A percentile compares a stretch with the other conserved stretches of the same genome.
Conservation (phyloP, 92 coral and sea anemone species). For the Desmophyllum pertusum region DNA sequence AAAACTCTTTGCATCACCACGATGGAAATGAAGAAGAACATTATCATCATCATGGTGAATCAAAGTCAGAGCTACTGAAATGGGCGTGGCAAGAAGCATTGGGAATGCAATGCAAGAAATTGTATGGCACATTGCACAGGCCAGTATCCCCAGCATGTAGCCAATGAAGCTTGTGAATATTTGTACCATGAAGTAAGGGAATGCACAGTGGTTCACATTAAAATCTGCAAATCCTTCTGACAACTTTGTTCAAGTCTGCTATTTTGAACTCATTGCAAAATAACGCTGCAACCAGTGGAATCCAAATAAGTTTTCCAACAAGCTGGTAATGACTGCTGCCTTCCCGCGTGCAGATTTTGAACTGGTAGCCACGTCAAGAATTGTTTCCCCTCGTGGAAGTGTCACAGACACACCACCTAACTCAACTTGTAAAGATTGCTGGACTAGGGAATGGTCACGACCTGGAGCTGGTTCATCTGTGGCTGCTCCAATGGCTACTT, state of each 20-base stretch:
- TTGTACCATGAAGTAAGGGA: conserved; percentile 72
- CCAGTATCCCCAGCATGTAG: conserved; percentile 73
- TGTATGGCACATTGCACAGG: conserved; percentile 93
- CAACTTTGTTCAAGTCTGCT: conserved; percentile 30
- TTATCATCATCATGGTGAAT: background rate
- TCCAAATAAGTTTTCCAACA: conserved; percentile 76
- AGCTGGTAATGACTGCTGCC: conserved; percentile 78
- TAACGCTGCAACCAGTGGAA: conserved; percentile 82
- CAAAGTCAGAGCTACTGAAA: conserved; percentile 29
- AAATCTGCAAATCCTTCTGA: conserved; percentile 54
- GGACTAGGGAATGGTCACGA: background rate
- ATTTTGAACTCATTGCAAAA: conserved; percentile 39
- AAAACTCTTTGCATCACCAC: conserved; percentile 13
- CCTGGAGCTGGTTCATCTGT: conserved; percentile 3
- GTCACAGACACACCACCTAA: conserved; percentile 8
- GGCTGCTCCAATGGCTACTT: conserved; percentile 52
- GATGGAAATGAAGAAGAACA: conserved; percentile 40
- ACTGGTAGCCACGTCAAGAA: conserved; percentile 8
- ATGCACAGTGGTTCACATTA: conserved; percentile 32
- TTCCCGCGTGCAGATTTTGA: conserved; percentile 74
- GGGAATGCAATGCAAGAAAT: conserved; percentile 79
- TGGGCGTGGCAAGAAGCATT: conserved; percentile 81
- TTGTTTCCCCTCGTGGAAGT: conserved; percentile 18
- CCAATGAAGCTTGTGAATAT: conserved; percentile 84
- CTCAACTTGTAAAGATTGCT: conserved; percentile 16